Percentiles rank a stretch among this genome's conserved stretches.
Conservation (phyloP, 2,113 vertebrate genomes). For the Sialia sialis region DNA sequence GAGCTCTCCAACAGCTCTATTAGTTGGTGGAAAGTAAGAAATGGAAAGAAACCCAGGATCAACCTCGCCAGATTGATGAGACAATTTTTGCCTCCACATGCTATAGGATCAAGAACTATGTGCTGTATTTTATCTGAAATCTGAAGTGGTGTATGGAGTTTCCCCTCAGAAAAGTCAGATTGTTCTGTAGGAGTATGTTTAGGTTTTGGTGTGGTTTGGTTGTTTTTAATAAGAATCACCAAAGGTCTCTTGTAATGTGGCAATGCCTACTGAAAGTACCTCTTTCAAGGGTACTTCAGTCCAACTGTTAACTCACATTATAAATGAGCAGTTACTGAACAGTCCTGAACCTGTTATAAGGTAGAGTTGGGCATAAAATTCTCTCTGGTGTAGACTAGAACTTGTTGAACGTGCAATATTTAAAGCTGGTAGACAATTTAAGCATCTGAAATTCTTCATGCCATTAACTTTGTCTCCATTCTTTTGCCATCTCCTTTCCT, state of each 20-base stretch:
- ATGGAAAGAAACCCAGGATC: background rate
- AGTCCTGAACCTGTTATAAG: background rate
- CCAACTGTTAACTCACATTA: background rate
- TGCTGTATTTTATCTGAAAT: background rate
- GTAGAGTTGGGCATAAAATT: background rate
- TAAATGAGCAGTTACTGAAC: background rate
- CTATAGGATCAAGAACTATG: background rate
- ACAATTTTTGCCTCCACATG: background rate
- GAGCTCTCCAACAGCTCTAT: background rate
- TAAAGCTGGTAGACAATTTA: background rate
- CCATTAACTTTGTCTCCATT: background rate
- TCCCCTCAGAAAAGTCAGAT: background rate
- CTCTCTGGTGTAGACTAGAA: background rate
- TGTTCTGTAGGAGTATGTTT: background rate
- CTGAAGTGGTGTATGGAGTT: background rate
- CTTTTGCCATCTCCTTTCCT: background rate
- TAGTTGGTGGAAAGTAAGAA: background rate
- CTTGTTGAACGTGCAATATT: background rate
- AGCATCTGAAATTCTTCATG: background rate
- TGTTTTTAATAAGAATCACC: background rate
- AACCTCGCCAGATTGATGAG: background rate
- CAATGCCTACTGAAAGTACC: background rate
- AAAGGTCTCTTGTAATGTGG: background rate
- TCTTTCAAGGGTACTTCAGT: background rate
- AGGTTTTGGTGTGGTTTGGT: background rate